Conservation (phyloP, 2,113 vertebrate species). For the Dasyornis broadbenti region DNA sequence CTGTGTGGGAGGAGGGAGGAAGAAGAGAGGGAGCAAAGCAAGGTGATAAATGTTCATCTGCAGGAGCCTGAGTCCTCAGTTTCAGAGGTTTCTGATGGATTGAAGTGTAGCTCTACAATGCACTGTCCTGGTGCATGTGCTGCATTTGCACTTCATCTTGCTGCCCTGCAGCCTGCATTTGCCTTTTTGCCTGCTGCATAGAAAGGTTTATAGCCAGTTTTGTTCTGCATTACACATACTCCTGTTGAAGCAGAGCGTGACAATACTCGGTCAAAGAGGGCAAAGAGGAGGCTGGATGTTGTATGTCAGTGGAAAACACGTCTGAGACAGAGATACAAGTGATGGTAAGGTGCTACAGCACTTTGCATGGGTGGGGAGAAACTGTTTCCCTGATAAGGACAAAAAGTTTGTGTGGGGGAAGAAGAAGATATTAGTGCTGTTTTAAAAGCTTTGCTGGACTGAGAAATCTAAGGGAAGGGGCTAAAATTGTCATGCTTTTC, state of each 20-base stretch:
- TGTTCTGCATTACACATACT: background rate
- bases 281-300: background rate
- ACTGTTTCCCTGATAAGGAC: background rate
- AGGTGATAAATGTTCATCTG: background rate
- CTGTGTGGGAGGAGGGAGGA: background rate
- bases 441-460: background rate
- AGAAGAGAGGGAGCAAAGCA: background rate
- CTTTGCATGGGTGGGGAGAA: background rate
- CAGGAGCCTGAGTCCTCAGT: background rate
- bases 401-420: background rate
- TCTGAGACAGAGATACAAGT: background rate
- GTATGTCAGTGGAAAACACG: background rate
- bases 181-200: background rate
- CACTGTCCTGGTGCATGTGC: background rate
- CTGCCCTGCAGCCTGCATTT: background rate
- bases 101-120: background rate
- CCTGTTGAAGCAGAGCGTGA: background rate
- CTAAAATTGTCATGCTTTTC: background rate
- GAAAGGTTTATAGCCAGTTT: background rate
- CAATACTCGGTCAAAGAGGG: background rate
- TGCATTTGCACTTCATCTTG: background rate
- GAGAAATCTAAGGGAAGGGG: background rate
- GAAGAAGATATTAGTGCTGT: background rate
- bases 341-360: background rate
- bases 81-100: background rate